phyloP scores from a whole-genome alignment of 2,113 vertebrate species.

The Anhinga anhinga region DNA sequence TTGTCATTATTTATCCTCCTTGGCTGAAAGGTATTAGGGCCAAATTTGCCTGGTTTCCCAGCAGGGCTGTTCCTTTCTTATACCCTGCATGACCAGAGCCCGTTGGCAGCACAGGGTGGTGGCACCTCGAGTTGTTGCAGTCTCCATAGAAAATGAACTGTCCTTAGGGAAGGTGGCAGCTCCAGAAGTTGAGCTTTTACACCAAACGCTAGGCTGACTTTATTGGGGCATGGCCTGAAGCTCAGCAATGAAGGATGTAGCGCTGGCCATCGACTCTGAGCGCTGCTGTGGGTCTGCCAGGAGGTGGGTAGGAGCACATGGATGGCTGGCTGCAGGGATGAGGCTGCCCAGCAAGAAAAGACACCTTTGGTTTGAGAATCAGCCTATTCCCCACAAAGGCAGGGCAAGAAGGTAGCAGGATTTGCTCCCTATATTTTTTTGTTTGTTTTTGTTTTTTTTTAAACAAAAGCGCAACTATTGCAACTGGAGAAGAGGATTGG shows the following conservation, averaged over 20 bases:
- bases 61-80: not conserved
- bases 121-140: not conserved
- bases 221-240: not conserved
- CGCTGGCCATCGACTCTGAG: fast-evolving
- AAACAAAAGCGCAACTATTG: not conserved
- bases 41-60: not conserved
- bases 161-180: not conserved
- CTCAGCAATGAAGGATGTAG: not conserved
- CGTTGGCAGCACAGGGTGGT: not conserved
- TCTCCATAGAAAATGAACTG: not conserved
- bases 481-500: not conserved
- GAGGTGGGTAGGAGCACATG: not conserved
- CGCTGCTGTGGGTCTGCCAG: not conserved
- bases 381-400: not conserved
- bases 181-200: not conserved
- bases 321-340: fast-evolving
- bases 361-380: not conserved
- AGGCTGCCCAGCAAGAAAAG: not conserved
- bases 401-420: not conserved
- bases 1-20: not conserved
- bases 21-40: not conserved
- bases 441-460: too few species aligned
- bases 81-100: not conserved
- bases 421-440: not conserved
- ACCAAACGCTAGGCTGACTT: fast-evolving